Conservation (phyloP, 2,888 invertebrate genomes). For the Terebella lapidaria region DNA sequence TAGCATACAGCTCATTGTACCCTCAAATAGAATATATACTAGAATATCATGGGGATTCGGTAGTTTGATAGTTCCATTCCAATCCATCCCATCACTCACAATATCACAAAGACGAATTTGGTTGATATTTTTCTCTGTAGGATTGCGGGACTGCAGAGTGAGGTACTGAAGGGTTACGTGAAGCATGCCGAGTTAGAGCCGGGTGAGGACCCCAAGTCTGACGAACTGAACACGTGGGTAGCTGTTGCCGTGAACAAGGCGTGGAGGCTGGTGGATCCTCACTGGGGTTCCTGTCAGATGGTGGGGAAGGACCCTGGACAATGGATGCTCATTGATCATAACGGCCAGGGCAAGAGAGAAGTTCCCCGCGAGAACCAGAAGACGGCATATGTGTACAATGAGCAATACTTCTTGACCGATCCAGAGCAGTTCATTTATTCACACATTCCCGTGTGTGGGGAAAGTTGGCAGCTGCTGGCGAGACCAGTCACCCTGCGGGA, state of each 20-base stretch:
- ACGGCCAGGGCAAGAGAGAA: not conserved
- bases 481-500: conserved; percentile 26
- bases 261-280: not conserved
- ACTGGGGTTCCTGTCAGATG: not conserved
- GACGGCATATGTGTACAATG: not conserved
- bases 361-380: not conserved
- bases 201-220: too few relatives aligned
- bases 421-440: conserved; percentile 2
- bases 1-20: too few relatives aligned
- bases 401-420: conserved; percentile 1
- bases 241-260: not conserved
- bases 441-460: not conserved
- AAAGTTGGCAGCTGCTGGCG: conserved; percentile 27
- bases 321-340: conserved; percentile 3
- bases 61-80: too few relatives aligned
- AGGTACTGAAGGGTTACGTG: too few relatives aligned
- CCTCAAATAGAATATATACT: too few relatives aligned
- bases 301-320: not conserved
- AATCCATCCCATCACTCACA: too few relatives aligned
- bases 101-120: too few relatives aligned
- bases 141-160: too few relatives aligned
- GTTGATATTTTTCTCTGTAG: too few relatives aligned
- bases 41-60: too few relatives aligned
- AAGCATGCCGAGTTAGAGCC: too few relatives aligned
- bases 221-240: not conserved